Percentiles rank a stretch among this genome's conserved stretches.
phyloP scores from a whole-genome alignment of 2,113 vertebrate species.

The Lophius piscatorius region DNA sequence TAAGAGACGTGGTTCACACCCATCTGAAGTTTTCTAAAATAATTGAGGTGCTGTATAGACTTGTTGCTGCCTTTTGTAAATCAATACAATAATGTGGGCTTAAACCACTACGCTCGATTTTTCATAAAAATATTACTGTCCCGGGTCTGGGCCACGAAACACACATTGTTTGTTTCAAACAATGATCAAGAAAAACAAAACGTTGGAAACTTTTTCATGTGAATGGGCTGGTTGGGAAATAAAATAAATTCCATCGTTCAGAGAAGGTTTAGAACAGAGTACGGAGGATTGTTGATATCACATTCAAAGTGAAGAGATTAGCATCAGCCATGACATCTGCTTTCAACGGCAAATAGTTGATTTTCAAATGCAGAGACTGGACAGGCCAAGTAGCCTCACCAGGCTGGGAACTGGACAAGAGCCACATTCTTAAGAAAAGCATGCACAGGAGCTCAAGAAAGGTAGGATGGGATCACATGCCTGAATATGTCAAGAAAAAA shows the following conservation, averaged over 20 bases:
- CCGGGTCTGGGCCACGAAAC: conserved; percentile 17
- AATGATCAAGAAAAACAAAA: conserved; percentile 7
- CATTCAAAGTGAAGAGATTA: neutral
- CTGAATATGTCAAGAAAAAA: conserved; percentile 10
- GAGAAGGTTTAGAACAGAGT: neutral
- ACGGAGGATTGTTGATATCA: neutral
- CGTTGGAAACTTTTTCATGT: no score
- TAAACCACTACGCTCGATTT: conserved; percentile 34
- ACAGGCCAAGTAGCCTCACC: conserved; percentile 1
- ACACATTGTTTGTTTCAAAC: neutral
- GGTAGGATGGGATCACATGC: conserved; percentile 45
- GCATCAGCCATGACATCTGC: conserved; percentile 20
- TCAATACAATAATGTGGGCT: conserved; percentile 37
- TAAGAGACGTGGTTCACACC: conserved; percentile 46
- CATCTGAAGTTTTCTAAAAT: conserved; percentile 52
- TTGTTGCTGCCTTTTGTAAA: conserved; percentile 30
- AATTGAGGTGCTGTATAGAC: conserved; percentile 31
- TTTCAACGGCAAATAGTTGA: conserved; percentile 23
- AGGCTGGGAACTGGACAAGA: conserved; percentile 48
- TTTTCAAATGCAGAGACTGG: conserved; percentile 32
- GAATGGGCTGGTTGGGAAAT: no score
- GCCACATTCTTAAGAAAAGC: conserved; percentile 61
- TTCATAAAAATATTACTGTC: conserved; percentile 32
- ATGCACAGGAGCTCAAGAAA: conserved; percentile 53
- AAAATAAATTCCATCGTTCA: neutral